Evolutionary conservation across 2,888 invertebrate species (phyloP).

Genomic region (Bellardia bayeri): DNA sequence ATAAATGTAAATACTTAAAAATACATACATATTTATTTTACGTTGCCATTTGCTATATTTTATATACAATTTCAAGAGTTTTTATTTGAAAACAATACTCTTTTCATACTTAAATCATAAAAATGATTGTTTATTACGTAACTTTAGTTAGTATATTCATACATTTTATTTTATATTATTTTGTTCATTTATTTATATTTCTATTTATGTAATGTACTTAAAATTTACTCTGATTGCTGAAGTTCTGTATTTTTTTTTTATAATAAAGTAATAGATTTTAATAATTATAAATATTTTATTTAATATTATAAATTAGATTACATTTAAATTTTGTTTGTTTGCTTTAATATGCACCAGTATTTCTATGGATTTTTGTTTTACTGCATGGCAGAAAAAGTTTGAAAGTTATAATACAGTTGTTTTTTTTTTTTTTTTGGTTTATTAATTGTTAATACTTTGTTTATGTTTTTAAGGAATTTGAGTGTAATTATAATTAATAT

Average conservation of each 20-base stretch:
- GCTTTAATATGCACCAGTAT: conserved; percentile 7
- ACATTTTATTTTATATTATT: not conserved
- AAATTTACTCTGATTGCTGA: not conserved
- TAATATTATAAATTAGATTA: not conserved
- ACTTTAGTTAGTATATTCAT: conserved; percentile 37
- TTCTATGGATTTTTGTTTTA: conserved; percentile 9
- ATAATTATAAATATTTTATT: not conserved
- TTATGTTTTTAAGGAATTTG: not conserved
- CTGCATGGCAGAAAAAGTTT: conserved; percentile 54
- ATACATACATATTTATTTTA: not conserved
- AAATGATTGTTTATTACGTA: conserved; percentile 60
- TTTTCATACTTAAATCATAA: conserved; percentile 50
- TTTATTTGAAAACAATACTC: not conserved
- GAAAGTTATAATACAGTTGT: conserved; percentile 9
- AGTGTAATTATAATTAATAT: not conserved
- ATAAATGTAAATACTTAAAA: not conserved
- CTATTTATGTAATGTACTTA: not conserved
- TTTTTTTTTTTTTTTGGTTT: not conserved
- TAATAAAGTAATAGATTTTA: not conserved
- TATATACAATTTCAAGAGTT: conserved; percentile 8
- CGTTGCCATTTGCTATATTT: not conserved
- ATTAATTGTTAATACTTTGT: not conserved
- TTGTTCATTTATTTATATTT: not conserved
- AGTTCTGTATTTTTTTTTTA: not conserved
- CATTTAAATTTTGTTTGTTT: conserved; percentile 7